Conservation (phyloP, 2,888 invertebrate species). For the Pheosia tremula region DNA sequence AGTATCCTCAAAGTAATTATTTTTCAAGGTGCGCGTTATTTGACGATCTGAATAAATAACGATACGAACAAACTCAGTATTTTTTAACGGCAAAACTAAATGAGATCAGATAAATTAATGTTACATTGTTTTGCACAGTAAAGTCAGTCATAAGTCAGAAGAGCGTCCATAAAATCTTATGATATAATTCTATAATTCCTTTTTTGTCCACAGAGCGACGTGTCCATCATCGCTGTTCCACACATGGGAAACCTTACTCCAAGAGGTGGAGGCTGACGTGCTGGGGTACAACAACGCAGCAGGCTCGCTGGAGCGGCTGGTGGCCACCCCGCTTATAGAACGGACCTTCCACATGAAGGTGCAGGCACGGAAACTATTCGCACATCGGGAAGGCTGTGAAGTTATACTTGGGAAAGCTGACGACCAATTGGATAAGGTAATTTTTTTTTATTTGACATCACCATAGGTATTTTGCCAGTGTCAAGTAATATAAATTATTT, state of each 20-base stretch:
- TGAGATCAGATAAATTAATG: too few species aligned
- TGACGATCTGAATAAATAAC: too few species aligned
- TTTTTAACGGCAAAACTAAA: too few species aligned
- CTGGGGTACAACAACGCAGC: constrained; percentile 94
- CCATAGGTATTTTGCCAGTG: too few species aligned
- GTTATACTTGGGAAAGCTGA: constrained; percentile 92
- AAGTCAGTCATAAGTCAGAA: too few species aligned
- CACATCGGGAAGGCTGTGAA: constrained; percentile 95
- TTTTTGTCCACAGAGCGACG: constrained; percentile 85
- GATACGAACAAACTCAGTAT: too few species aligned
- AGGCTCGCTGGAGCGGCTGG: constrained; percentile 89
- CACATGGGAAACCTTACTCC: constrained; percentile 95
- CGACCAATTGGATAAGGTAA: constrained; percentile 83
- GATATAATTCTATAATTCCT: not conserved
- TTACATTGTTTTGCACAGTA: too few species aligned
- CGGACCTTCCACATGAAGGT: constrained; percentile 95
- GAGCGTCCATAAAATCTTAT: too few species aligned
- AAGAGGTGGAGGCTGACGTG: constrained; percentile 96
- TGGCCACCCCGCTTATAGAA: constrained; percentile 93
- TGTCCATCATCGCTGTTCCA: constrained; percentile 92
- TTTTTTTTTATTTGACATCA: too few species aligned
- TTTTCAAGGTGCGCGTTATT: too few species aligned
- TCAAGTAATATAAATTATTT: too few species aligned
- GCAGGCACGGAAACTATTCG: constrained; percentile 95
- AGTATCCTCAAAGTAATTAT: too few species aligned